These are phyloP conservation scores for Ectropis grisescens DNA, from an alignment of 1,140 invertebrate genomes.

Conservation along the genomic window DNA sequence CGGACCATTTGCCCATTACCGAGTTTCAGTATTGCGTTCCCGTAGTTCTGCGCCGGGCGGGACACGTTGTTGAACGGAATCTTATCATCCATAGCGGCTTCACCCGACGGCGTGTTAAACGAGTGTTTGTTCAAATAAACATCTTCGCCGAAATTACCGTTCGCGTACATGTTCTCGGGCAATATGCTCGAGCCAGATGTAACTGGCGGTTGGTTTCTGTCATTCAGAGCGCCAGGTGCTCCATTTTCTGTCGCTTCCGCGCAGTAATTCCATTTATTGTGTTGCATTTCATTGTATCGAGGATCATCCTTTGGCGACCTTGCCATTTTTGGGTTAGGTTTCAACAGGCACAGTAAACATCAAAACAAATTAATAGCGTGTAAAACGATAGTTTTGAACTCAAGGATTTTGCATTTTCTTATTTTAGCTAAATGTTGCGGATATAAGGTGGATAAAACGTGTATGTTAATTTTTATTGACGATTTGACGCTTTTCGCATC, in stretches of 20 bases:
- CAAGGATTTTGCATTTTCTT: constrained; percentile 44
- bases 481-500: constrained; percentile 39
- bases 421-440: constrained; percentile 14
- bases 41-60: constrained; percentile 39
- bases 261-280: constrained; percentile 56
- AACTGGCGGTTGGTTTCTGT: constrained; percentile 33
- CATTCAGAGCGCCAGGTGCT: constrained; percentile 37
- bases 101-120: constrained; percentile 35
- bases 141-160: constrained; percentile 39
- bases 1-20: constrained; percentile 56
- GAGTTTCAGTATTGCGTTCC: constrained; percentile 54
- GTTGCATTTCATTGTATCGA: constrained; percentile 46
- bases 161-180: constrained; percentile 41
- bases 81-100: constrained; percentile 37
- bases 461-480: constrained; percentile 35
- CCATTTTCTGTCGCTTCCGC: constrained; percentile 42
- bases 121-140: constrained; percentile 46
- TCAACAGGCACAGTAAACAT: constrained; percentile 18
- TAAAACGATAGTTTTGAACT: constrained; percentile 16
- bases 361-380: constrained; percentile 10
- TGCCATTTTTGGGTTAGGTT: constrained; percentile 52
- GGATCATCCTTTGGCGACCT: constrained; percentile 61
- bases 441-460: constrained; percentile 25
- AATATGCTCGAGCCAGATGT: constrained; percentile 23
- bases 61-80: constrained; percentile 30